Evolutionary conservation across 2,797 vertebrate genomes (phyloP).

Genomic region (Lithobates pipiens): DNA sequence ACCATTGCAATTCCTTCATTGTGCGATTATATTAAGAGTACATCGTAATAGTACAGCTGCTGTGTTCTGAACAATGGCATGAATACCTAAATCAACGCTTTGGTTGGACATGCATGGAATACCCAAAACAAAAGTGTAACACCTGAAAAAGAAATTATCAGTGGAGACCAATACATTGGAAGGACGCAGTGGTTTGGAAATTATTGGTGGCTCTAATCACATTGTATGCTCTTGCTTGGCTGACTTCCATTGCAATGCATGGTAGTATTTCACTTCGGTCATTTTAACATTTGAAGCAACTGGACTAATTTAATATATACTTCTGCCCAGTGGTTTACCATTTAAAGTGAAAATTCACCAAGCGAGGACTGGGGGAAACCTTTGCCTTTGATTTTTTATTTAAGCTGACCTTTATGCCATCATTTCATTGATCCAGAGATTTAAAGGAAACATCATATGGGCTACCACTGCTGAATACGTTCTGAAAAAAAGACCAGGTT

Average conservation of each 20-base stretch:
- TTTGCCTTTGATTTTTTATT: neutral
- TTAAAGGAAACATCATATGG: too few species aligned
- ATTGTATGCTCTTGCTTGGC: neutral
- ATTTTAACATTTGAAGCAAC: too few species aligned
- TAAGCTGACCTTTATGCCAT: neutral
- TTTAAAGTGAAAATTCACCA: neutral
- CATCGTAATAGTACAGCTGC: constrained; percentile 1
- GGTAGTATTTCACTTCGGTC: too few species aligned
- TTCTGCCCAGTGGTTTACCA: neutral
- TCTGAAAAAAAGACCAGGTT: too few species aligned
- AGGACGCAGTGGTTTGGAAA: neutral
- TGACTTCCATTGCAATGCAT: neutral
- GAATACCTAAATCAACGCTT: constrained; percentile 6
- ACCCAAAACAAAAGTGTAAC: neutral
- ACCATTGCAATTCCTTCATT: constrained; percentile 51
- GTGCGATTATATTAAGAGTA: constrained; percentile 42
- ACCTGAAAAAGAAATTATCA: neutral
- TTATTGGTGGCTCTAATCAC: neutral
- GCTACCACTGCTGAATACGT: too few species aligned
- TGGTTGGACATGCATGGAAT: neutral
- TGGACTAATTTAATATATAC: neutral
- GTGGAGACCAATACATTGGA: neutral
- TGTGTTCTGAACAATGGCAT: neutral
- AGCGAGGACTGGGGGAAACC: neutral
- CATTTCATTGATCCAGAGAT: too few species aligned